Evolutionary conservation across 2,797 vertebrate species (phyloP).

Genomic region (Betta splendens): DNA sequence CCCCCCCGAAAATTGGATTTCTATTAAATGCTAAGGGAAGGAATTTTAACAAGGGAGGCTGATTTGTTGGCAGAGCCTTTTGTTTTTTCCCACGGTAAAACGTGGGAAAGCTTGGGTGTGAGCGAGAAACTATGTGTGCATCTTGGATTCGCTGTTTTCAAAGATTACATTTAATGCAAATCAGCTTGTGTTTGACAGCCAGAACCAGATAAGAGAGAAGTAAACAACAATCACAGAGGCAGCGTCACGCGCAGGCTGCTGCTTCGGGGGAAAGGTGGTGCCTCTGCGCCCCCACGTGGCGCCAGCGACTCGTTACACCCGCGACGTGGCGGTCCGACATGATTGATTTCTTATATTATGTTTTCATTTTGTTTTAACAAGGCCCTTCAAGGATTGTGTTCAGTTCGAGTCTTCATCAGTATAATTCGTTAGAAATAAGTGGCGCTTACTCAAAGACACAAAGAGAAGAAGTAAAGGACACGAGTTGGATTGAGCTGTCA

Average conservation of each 20-base stretch:
- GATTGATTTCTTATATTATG: not conserved
- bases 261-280: constrained; percentile 24
- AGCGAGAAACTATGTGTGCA: constrained; percentile 22
- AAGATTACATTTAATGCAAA: constrained; percentile 36
- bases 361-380: not conserved
- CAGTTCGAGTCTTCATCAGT: constrained; percentile 6
- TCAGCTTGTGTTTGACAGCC: constrained; percentile 14
- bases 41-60: constrained; percentile 75
- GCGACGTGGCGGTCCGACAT: too few species aligned
- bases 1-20: constrained; percentile 74
- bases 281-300: constrained; percentile 66
- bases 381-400: not conserved
- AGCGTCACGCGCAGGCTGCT: not conserved
- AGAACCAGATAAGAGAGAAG: constrained; percentile 18
- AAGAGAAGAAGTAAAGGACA: constrained; percentile 18
- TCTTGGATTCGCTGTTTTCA: constrained; percentile 16
- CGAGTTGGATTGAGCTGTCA: constrained; percentile 41
- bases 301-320: constrained; percentile 12
- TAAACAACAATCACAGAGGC: constrained; percentile 24
- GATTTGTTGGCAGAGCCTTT: constrained; percentile 59
- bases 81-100: constrained; percentile 44
- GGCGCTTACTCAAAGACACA: constrained; percentile 26
- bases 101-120: constrained; percentile 22
- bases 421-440: constrained; percentile 6
- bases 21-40: constrained; percentile 72